Evolutionary conservation across 2,888 invertebrate species (phyloP).

Genomic region (Mamestra brassicae): DNA sequence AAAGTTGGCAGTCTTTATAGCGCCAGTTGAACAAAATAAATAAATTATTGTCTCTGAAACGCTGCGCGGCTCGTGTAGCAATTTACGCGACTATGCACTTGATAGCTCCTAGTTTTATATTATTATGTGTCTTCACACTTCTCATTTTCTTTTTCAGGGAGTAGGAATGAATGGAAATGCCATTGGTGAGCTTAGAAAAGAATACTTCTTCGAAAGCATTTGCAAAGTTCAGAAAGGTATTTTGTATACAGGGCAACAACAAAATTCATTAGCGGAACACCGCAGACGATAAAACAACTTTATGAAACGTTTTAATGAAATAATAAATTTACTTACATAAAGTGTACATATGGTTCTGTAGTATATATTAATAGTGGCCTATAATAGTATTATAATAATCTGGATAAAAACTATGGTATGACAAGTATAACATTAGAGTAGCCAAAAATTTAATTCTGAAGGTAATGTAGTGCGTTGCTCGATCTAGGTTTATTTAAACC

Average conservation of each 20-base stretch:
- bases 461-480: too few relatives aligned
- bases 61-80: constrained; percentile 32
- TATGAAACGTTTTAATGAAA: too few relatives aligned
- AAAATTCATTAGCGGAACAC: not conserved
- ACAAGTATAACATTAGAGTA: too few relatives aligned
- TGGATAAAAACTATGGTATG: too few relatives aligned
- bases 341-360: too few relatives aligned
- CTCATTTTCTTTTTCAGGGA: constrained; percentile 9
- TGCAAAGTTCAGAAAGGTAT: too few relatives aligned
- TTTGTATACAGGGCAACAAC: too few relatives aligned
- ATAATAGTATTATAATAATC: too few relatives aligned
- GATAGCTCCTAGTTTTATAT: constrained; percentile 38
- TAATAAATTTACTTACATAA: too few relatives aligned
- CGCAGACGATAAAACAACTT: not conserved
- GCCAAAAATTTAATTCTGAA: too few relatives aligned
- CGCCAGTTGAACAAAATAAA: constrained; percentile 52
- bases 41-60: constrained; percentile 52
- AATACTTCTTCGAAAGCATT: not conserved
- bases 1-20: constrained; percentile 24
- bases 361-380: too few relatives aligned
- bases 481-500: too few relatives aligned
- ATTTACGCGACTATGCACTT: constrained; percentile 60
- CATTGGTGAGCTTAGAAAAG: not conserved
- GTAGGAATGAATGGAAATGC: constrained; percentile 2
- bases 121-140: constrained; percentile 21